Evolutionary conservation across 2,113 vertebrate species (phyloP).

Genomic region (Picathartes gymnocephalus): DNA sequence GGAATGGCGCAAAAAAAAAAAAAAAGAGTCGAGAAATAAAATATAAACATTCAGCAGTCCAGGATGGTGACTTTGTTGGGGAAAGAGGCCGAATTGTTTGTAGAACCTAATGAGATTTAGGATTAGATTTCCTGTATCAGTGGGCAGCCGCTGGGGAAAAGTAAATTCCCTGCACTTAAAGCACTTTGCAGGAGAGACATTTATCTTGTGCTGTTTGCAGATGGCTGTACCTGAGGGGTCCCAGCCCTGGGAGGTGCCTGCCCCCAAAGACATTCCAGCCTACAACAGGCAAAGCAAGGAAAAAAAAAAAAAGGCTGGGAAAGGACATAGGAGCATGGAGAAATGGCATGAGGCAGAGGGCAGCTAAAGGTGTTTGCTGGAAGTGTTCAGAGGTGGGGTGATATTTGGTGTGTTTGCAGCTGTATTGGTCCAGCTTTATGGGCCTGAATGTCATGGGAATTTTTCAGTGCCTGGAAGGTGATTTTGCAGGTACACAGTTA

Average conservation of each 20-base stretch:
- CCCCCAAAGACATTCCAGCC: background rate
- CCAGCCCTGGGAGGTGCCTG: background rate
- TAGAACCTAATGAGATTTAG: constrained; percentile 61
- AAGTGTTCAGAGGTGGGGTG: fast-evolving
- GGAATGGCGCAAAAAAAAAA: background rate
- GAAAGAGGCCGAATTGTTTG: constrained; percentile 51
- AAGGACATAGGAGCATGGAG: background rate
- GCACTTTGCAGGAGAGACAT: constrained; percentile 25
- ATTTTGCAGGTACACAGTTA: background rate
- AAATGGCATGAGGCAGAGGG: background rate
- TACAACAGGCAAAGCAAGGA: background rate
- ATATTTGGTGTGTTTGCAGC: background rate
- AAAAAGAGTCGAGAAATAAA: constrained; percentile 43
- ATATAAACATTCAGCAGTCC: constrained; percentile 35
- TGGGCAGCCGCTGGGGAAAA: constrained; percentile 51
- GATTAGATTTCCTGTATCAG: constrained; percentile 63
- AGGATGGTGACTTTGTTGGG: constrained; percentile 49
- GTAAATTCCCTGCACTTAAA: constrained; percentile 52
- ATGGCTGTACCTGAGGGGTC: background rate
- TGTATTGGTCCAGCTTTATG: background rate
- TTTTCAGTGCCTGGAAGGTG: background rate
- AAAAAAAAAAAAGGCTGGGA: too few relatives aligned
- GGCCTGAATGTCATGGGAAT: background rate
- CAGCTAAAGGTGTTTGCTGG: background rate
- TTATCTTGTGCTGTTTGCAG: background rate